Conservation (phyloP, 1,140 invertebrate genomes). For the Magallana ariakensis region DNA sequence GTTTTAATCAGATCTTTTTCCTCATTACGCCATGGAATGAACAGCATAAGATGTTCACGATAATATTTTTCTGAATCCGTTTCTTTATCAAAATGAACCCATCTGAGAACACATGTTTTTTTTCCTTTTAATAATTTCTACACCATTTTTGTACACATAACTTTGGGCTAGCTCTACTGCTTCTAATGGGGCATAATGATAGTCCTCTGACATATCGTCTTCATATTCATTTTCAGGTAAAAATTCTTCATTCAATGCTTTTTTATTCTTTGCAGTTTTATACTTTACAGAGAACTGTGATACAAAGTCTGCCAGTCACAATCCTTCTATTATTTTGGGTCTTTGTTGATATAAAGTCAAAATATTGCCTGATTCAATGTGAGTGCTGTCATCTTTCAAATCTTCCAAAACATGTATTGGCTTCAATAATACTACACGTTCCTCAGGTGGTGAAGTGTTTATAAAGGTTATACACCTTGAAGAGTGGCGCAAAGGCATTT, state of each 20-base stretch:
- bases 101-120: slow-evolving; percentile 48
- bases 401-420: slow-evolving; percentile 22
- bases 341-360: slow-evolving; percentile 46
- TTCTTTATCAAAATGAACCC: slow-evolving; percentile 43
- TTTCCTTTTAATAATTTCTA: slow-evolving; percentile 17
- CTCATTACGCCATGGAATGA: slow-evolving; percentile 56
- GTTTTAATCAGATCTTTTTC: slow-evolving; percentile 43
- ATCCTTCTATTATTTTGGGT: slow-evolving; percentile 44
- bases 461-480: slow-evolving; percentile 55
- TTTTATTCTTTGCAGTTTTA: slow-evolving; percentile 28
- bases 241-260: not conserved
- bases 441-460: slow-evolving; percentile 52
- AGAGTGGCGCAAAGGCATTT: slow-evolving; percentile 53
- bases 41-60: slow-evolving; percentile 55
- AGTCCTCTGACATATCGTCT: slow-evolving; percentile 1
- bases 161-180: not conserved
- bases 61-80: slow-evolving; percentile 58
- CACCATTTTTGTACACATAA: not conserved
- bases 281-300: slow-evolving; percentile 53
- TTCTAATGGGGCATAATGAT: slow-evolving; percentile 41
- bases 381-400: slow-evolving; percentile 43
- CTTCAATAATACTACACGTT: slow-evolving; percentile 59
- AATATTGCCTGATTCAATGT: slow-evolving; percentile 53
- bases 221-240: too few species aligned
- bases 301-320: slow-evolving; percentile 52